Base-by-base conservation (phyloP, 2,888 invertebrate genomes). In the Lasioglossum leucozonium region DNA sequence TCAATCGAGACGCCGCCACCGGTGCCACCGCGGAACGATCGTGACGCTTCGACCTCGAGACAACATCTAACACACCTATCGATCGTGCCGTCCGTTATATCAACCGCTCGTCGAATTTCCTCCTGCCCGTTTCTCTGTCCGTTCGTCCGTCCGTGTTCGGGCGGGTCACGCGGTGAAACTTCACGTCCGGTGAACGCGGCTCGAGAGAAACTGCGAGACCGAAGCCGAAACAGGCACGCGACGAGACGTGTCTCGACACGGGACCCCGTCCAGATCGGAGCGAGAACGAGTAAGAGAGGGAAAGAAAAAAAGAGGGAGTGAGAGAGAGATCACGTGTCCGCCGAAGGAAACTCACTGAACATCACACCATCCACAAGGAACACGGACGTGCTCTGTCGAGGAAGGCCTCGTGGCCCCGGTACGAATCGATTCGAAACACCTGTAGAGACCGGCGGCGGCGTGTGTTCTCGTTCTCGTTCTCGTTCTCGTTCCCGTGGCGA, bases 381-480 rank as follows among this genome's bases (percentile, higher is more conserved):
- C 55, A 42, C 58, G n/a, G 42, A 58, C 55, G 62, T 18, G 58
- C 42, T 42, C 18, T 37, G 22, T 62, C 58, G 75, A 75, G 75
- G 58, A 42, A 58, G 44, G 37, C 74, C 74, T 76, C 75, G 75
- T 67, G 76, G 76, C 67, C 44, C 34, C 72, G 44, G 79, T 67
- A 62, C 71, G 86, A 87, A 82, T 79, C 88, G 84, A 84, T 84
- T 84, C 81, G 88, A 86, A 84, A 85, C 85, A 86, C 89, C 83
- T 87, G 87, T 84, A 84, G 85, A 79, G 73, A 77, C 77, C 82
- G 84, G 80, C 82, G 84, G 80, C 82, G 82, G 81, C 79, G 77
- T 72, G 82, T 81, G 71, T 81, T 81, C 82, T 71, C 77, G 79
- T 77, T 79, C 72, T 62, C 81, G 77, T 81, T 74, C 81, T 76